phyloP scores from a whole-genome alignment of 1,140 invertebrate species.

The Lordiphosa clarofinis region DNA sequence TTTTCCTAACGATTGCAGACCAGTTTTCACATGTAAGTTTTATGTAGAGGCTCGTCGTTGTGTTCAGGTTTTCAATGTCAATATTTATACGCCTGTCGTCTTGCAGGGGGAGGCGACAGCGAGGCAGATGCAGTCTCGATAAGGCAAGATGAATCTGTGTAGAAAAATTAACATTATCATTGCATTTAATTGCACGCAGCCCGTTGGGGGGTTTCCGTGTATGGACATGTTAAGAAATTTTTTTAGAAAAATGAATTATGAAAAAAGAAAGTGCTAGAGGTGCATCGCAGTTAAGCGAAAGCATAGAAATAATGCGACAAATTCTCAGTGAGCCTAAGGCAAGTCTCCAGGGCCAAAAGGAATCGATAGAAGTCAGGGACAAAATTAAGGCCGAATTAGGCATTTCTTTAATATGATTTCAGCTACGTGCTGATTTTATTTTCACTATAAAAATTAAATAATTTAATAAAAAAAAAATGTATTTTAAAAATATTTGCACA shows the following conservation, averaged over 20 bases:
- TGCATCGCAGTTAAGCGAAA: background rate
- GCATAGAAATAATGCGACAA: background rate
- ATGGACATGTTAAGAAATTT: background rate
- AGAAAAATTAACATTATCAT: constrained; percentile 15
- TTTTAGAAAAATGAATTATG: background rate
- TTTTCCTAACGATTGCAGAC: constrained; percentile 37
- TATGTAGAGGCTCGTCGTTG: constrained; percentile 25
- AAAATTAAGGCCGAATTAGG: constrained; percentile 3
- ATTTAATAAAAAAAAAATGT: background rate
- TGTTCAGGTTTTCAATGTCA: constrained; percentile 61
- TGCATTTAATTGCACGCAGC: constrained; percentile 5
- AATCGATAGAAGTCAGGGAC: constrained; percentile 9
- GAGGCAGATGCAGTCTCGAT: constrained; percentile 6
- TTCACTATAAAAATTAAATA: no score
- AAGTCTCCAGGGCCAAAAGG: background rate
- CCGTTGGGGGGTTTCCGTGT: background rate
- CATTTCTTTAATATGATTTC: no score
- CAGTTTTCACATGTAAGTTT: constrained; percentile 32
- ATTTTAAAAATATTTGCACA: background rate
- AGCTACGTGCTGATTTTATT: no score
- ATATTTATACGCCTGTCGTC: constrained; percentile 58
- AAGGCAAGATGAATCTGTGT: constrained; percentile 19
- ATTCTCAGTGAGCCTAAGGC: background rate
- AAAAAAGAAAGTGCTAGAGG: background rate
- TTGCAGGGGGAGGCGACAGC: no score